Evolutionary conservation across 2,888 invertebrate species (phyloP), one percentile per base, ranked within the genome.

Genomic region (Drosophila aldrichi): DNA sequence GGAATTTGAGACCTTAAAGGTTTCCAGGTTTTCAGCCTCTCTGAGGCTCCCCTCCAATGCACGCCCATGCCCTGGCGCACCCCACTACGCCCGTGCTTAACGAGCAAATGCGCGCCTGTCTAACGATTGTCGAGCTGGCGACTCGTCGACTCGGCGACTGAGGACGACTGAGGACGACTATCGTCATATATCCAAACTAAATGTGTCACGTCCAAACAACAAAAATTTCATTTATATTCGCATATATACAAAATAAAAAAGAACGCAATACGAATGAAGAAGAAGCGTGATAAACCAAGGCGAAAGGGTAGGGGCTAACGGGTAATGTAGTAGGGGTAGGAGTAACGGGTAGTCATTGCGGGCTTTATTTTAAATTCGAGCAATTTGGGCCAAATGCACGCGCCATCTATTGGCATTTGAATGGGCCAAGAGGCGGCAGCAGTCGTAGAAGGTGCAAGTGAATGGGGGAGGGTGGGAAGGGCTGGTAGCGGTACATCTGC

Each of bases 141-240:
- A 66, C 63, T 49, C 49, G 74, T 25, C 55, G 70, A 60, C 63
- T 48, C 5, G 54, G 20, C 58, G 59, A 48, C 38, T 20, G 52
- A 18, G 32, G 60, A 29, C 8, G 29, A 29, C 29, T 29, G 8
- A 29, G 8, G 29, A 29, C 74, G 67, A 79, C 79, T 82, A 79
- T 74, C 80, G 74, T 82, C 82, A 89, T 87, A 89, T 87, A 89
- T 89, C 58, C 82, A 77, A 88, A 88, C 88, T 88, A 87, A 87
- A 89, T 87, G 90, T 89, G 90, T 87, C 87, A 87, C 87, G 87
- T 87, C 79, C 90, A 81, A 85, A 80, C 88, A 86, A 86, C 90
- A 89, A 89, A 89, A 89, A 88, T 89, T 89, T 88, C 90, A 88
- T 89, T 87, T 87, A 89, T 89, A 85, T 87, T 82, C 90, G 73